Conservation (phyloP, 2,797 vertebrate species). For the Oryzias sinensis region DNA sequence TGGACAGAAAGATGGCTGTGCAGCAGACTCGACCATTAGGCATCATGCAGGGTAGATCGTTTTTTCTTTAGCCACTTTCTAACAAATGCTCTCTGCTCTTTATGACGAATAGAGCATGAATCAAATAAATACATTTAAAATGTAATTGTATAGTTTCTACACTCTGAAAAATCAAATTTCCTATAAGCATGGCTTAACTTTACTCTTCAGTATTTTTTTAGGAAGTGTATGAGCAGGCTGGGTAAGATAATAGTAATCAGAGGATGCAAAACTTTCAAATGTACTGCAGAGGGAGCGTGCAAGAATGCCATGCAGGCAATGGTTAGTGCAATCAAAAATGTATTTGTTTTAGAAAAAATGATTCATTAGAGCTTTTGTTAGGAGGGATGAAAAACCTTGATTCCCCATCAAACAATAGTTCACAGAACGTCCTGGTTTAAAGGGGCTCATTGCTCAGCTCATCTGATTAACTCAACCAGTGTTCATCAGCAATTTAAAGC, state of each 20-base stretch:
- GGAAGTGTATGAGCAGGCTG: conserved; percentile 25
- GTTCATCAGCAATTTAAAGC: neutral
- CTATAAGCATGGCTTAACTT: neutral
- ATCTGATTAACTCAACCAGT: too few relatives aligned
- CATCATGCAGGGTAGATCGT: conserved; percentile 19
- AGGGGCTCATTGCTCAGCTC: too few relatives aligned
- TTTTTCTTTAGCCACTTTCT: neutral
- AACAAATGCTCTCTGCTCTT: neutral
- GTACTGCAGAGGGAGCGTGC: conserved; percentile 58
- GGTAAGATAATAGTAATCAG: conserved; percentile 22
- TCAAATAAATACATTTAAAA: neutral
- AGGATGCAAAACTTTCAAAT: conserved; percentile 6
- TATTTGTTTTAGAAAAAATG: conserved; percentile 45
- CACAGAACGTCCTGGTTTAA: conserved; percentile 39
- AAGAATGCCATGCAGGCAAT: conserved; percentile 66
- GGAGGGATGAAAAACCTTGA: conserved; percentile 16
- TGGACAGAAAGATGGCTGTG: conserved; percentile 10
- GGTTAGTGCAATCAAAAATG: conserved; percentile 44
- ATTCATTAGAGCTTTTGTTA: conserved; percentile 19
- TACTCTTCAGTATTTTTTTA: too few relatives aligned
- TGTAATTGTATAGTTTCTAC: neutral
- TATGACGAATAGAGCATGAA: neutral
- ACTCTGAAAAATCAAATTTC: neutral
- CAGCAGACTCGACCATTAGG: conserved; percentile 11
- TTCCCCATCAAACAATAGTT: conserved; percentile 59